phyloP scores from a whole-genome alignment of 2,797 vertebrate genomes.

The Peromyscus eremicus region DNA sequence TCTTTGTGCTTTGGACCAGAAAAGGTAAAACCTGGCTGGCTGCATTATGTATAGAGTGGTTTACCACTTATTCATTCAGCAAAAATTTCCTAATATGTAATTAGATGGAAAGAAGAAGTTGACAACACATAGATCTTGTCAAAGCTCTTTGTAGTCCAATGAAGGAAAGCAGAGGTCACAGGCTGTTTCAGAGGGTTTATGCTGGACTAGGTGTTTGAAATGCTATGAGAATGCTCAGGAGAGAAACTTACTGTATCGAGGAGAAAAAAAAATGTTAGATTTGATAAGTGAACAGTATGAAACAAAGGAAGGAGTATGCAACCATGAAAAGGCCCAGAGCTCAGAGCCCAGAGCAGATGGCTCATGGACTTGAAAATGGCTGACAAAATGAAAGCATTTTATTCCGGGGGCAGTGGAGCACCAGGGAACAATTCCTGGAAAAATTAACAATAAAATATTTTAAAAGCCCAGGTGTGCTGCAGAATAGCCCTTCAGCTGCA shows the following conservation, averaged over 20 bases:
- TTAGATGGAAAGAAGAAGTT: not conserved
- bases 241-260: not conserved
- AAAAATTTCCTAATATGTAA: not conserved
- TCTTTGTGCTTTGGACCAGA: not conserved
- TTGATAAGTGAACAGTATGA: not conserved
- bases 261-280: too few species aligned
- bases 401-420: not conserved
- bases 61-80: slow-evolving; percentile 1
- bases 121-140: not conserved
- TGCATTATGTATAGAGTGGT: not conserved
- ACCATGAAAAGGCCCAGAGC: not conserved
- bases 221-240: not conserved
- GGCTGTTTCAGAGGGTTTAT: not conserved
- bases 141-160: not conserved
- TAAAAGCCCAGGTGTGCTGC: not conserved
- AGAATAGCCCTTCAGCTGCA: not conserved
- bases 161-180: not conserved
- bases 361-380: not conserved
- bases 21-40: not conserved
- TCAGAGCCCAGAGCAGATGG: not conserved
- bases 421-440: not conserved
- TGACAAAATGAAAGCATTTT: not conserved
- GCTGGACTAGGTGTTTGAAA: not conserved
- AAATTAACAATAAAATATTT: not conserved
- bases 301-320: not conserved